Percentiles rank a stretch among this genome's conserved stretches.
phyloP scores from a whole-genome alignment of 2,113 vertebrate species.

The Phylloscopus trochilus region DNA sequence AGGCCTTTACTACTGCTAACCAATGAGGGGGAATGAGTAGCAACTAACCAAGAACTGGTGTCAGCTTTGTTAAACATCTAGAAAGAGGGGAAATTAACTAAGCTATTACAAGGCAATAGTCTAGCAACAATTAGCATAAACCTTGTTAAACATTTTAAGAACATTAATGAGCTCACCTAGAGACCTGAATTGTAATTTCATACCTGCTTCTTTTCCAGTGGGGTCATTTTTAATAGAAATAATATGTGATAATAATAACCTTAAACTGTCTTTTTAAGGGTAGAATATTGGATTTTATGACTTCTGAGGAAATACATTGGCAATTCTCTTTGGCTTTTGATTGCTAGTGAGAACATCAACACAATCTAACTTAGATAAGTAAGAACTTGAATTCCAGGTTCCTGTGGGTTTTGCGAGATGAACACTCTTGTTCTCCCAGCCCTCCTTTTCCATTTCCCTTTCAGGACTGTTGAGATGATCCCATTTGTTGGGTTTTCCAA shows the following conservation, averaged over 20 bases:
- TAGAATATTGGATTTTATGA: constrained; percentile 65
- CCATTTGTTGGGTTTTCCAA: constrained; percentile 16
- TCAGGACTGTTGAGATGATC: background rate
- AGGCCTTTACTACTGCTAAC: background rate
- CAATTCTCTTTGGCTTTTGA: constrained; percentile 38
- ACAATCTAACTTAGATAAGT: background rate
- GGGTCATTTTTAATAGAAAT: constrained; percentile 59
- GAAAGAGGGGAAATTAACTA: constrained; percentile 30
- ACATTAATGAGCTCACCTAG: constrained; percentile 62
- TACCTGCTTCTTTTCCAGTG: constrained; percentile 59
- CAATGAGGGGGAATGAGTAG: background rate
- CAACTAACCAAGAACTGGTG: background rate
- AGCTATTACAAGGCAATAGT: constrained; percentile 26
- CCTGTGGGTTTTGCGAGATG: constrained; percentile 11
- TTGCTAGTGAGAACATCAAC: constrained; percentile 14
- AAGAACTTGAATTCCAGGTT: background rate
- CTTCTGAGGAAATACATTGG: constrained; percentile 41
- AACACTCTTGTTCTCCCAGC: constrained; percentile 11
- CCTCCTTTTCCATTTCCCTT: background rate
- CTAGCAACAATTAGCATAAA: constrained; percentile 60
- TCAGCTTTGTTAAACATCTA: constrained; percentile 44
- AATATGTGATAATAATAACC: constrained; percentile 45
- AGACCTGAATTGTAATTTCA: constrained; percentile 58
- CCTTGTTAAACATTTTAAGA: constrained; percentile 57
- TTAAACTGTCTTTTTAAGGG: constrained; percentile 58